phyloP scores from a whole-genome alignment of 2,797 vertebrate genomes.

The Silurus aristotelis region DNA sequence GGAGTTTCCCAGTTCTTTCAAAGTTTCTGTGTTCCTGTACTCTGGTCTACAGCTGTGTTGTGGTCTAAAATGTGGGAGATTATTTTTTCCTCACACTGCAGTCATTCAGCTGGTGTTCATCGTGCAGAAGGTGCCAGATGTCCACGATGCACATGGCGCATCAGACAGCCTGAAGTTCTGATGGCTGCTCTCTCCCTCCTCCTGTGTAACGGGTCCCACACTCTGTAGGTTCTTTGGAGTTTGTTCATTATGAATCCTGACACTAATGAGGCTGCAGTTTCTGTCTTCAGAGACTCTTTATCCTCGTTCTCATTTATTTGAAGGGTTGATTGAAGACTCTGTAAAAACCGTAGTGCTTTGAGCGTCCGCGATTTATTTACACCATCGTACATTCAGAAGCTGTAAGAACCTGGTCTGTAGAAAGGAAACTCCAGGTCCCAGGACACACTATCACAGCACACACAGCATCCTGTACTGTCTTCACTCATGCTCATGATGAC shows the following conservation, averaged over 20 bases:
- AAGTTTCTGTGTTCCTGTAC: background rate
- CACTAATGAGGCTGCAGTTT: slow-evolving; percentile 2
- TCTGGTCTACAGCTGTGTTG: background rate
- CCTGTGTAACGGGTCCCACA: background rate
- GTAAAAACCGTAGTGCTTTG: background rate
- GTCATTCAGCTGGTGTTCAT: background rate
- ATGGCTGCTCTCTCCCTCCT: background rate
- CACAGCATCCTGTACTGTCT: too few relatives aligned
- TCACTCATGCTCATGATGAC: too few relatives aligned
- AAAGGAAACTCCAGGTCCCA: too few relatives aligned
- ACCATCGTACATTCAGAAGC: background rate
- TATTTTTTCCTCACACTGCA: background rate
- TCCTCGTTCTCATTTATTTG: too few relatives aligned
- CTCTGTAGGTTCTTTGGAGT: too few relatives aligned
- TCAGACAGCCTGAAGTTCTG: background rate
- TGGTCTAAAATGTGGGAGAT: background rate
- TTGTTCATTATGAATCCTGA: background rate
- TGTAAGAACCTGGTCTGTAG: background rate
- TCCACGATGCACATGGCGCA: background rate
- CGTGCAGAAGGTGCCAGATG: background rate
- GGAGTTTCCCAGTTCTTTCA: background rate
- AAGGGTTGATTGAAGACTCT: background rate
- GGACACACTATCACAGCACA: too few relatives aligned
- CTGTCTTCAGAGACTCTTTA: background rate
- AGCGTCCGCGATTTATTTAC: background rate